A percentile compares a stretch with the other conserved stretches of the same genome.
These are phyloP conservation scores for Herpetotheres cachinnans DNA, from an alignment of 2,113 vertebrate genomes.

Conservation along the genomic window DNA sequence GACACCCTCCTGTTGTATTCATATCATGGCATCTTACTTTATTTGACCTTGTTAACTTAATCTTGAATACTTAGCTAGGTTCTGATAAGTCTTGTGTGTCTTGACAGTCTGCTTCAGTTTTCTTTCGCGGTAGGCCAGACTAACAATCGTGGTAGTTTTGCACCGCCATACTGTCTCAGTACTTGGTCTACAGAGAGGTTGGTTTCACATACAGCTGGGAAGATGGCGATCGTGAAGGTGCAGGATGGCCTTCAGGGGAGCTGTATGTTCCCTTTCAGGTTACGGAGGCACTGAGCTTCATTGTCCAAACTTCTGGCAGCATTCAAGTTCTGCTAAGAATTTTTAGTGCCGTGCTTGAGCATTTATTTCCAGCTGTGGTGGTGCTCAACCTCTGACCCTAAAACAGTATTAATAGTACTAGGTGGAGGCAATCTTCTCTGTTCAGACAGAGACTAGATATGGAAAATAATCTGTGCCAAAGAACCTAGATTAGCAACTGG, in stretches of 20 bases:
- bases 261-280: not conserved
- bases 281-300: not conserved
- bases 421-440: not conserved
- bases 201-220: not conserved
- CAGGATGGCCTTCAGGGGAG: not conserved
- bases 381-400: not conserved
- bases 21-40: not conserved
- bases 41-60: not conserved
- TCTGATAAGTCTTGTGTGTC: not conserved
- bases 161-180: rapidly evolving
- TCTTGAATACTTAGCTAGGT: not conserved
- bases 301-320: not conserved
- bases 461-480: not conserved
- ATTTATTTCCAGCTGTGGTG: not conserved
- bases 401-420: not conserved
- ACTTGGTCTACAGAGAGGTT: not conserved
- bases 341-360: not conserved
- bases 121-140: not conserved
- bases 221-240: rapidly evolving
- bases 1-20: not conserved
- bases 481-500: not conserved
- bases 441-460: not conserved
- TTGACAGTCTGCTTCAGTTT: not conserved
- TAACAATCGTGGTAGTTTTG: not conserved
- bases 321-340: not conserved